Conservation (phyloP, 2,113 vertebrate species). For the Dicaeum eximium region DNA sequence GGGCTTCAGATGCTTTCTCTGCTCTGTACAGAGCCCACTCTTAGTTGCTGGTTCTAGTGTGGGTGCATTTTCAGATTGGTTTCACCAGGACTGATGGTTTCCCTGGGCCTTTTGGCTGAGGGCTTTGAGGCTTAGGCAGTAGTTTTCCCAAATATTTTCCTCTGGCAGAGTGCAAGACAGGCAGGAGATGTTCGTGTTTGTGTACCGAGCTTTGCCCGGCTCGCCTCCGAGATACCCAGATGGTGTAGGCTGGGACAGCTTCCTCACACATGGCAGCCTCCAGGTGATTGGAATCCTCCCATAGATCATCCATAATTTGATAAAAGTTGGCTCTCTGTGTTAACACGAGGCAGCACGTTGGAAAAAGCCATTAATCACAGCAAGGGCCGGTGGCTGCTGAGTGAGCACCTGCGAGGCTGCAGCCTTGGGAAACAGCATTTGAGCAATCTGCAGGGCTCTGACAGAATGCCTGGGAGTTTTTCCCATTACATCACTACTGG, state of each 20-base stretch:
- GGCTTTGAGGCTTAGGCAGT: neutral
- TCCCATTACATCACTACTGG: slow-evolving; percentile 75
- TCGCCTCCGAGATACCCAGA: neutral
- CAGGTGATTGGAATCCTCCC: slow-evolving; percentile 10
- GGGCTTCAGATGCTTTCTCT: neutral
- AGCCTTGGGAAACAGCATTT: slow-evolving; percentile 70
- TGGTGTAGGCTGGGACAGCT: neutral
- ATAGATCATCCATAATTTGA: neutral
- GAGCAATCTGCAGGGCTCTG: slow-evolving; percentile 69
- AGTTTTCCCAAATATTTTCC: neutral
- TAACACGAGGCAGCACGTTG: neutral
- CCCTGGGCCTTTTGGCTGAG: neutral
- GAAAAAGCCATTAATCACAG: slow-evolving; percentile 74
- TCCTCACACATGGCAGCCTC: neutral
- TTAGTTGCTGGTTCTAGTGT: neutral
- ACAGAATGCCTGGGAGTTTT: slow-evolving; percentile 64
- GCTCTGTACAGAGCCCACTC: neutral
- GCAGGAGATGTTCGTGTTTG: neutral
- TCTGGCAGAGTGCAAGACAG: neutral
- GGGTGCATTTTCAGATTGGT: neutral
- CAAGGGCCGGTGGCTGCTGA: slow-evolving; percentile 56
- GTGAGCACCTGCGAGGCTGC: slow-evolving; percentile 79
- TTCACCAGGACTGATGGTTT: neutral
- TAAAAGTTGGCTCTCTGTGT: neutral
- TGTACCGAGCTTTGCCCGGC: neutral